These are phyloP conservation scores for Montipora efflorescens DNA, from an alignment of 64 coral and sea anemone genomes.

Conservation along the genomic window DNA sequence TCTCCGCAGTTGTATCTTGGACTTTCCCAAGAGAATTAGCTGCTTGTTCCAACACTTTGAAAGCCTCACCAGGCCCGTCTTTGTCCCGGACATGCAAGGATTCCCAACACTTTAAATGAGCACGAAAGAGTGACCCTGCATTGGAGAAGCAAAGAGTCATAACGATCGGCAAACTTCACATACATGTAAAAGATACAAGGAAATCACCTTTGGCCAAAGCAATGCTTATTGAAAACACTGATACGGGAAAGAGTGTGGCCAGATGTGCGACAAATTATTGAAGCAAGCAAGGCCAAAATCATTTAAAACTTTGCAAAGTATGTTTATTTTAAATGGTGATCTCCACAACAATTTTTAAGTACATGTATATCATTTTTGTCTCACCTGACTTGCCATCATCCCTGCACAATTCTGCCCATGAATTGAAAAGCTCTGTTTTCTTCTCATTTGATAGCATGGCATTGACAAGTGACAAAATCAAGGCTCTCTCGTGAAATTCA, in stretches of 20 bases:
- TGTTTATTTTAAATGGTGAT: no score
- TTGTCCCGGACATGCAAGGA: neutral
- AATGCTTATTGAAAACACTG: no score
- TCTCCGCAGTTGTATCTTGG: neutral
- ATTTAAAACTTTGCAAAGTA: no score
- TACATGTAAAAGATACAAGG: no score
- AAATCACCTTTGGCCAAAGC: no score
- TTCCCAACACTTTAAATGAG: constrained; percentile 25
- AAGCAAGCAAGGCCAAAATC: no score
- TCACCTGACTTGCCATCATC: constrained; percentile 7
- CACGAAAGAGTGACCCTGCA: constrained; percentile 1
- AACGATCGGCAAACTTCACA: no score
- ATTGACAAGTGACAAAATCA: constrained; percentile 32
- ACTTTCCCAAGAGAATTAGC: neutral
- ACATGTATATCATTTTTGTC: no score
- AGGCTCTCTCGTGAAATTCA: constrained; percentile 41
- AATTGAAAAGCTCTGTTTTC: constrained; percentile 22
- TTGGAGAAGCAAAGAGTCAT: no score
- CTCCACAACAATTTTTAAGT: no score
- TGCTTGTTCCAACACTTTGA: constrained; percentile 5
- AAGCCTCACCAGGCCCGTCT: constrained; percentile 1
- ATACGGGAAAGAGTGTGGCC: no score
- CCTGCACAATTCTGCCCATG: constrained; percentile 7
- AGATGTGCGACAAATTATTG: neutral
- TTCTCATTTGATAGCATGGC: constrained; percentile 22